Percentiles rank a stretch among this genome's conserved stretches.
These are phyloP conservation scores for Ahaetulla prasina DNA, from an alignment of 2,113 vertebrate species.

Conservation along the genomic window DNA sequence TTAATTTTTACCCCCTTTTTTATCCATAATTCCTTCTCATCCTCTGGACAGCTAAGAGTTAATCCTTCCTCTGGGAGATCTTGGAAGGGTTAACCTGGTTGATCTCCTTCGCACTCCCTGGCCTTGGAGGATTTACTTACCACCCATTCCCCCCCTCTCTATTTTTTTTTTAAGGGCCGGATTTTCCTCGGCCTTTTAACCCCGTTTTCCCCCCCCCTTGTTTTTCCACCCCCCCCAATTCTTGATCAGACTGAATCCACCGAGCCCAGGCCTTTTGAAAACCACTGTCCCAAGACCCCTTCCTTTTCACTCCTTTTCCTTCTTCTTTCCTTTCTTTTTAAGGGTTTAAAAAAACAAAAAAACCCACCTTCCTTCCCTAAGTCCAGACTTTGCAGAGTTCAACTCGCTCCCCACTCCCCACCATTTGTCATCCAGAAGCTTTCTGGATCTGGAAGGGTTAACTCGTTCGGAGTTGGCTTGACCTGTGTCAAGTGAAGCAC, in stretches of 20 bases:
- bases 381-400: not conserved
- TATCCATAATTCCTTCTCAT: not conserved
- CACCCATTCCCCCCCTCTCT: not conserved
- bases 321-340: no score
- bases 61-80: not conserved
- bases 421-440: no score
- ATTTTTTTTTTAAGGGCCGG: rapidly evolving
- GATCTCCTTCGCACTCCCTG: not conserved
- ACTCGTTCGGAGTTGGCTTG: not conserved
- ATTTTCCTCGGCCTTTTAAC: not conserved
- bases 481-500: not conserved
- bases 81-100: not conserved
- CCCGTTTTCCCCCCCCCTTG: not conserved
- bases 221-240: not conserved
- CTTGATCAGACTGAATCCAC: not conserved
- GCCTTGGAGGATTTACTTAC: not conserved
- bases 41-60: not conserved
- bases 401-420: not conserved
- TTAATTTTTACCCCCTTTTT: not conserved
- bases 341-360: not conserved
- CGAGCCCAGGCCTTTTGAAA: not conserved
- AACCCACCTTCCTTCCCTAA: not conserved
- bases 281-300: no score
- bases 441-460: not conserved
- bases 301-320: not conserved